Conservation (phyloP, 2,888 invertebrate species). For the Cyrtodaria siliqua region DNA sequence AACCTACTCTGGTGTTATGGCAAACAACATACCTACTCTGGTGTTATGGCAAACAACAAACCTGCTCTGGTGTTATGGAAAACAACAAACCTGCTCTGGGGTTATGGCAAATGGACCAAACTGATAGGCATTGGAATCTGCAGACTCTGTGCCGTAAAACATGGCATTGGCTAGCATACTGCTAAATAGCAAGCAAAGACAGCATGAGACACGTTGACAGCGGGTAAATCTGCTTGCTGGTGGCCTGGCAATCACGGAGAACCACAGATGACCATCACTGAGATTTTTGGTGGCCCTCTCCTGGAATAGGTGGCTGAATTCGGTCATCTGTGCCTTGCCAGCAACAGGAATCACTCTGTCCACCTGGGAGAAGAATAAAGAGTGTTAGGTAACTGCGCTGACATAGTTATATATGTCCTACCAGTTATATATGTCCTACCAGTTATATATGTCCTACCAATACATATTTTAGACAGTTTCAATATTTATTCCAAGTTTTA, state of each 20-base stretch:
- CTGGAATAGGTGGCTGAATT: conserved; percentile 86
- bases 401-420: too few species aligned
- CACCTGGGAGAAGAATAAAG: conserved; percentile 85
- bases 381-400: too few species aligned
- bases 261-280: conserved; percentile 87
- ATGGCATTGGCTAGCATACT: conserved; percentile 88
- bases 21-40: too few species aligned
- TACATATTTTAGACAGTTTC: too few species aligned
- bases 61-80: too few species aligned
- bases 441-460: too few species aligned
- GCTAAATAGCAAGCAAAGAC: conserved; percentile 86
- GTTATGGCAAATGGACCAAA: conserved; percentile 87
- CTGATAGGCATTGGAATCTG: conserved; percentile 79
- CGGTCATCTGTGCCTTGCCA: conserved; percentile 86
- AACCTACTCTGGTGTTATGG: too few species aligned
- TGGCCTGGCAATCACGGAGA: conserved; percentile 87
- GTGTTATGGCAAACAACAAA: too few species aligned
- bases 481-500: too few species aligned
- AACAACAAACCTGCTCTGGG: conserved; percentile 83
- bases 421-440: too few species aligned
- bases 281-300: conserved; percentile 85
- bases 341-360: conserved; percentile 87
- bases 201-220: conserved; percentile 86
- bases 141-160: conserved; percentile 86
- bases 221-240: conserved; percentile 87